Evolutionary conservation across 1,140 invertebrate species (phyloP), one percentile per base, ranked within the genome.

Genomic region (Trialeurodes vaporariorum): DNA sequence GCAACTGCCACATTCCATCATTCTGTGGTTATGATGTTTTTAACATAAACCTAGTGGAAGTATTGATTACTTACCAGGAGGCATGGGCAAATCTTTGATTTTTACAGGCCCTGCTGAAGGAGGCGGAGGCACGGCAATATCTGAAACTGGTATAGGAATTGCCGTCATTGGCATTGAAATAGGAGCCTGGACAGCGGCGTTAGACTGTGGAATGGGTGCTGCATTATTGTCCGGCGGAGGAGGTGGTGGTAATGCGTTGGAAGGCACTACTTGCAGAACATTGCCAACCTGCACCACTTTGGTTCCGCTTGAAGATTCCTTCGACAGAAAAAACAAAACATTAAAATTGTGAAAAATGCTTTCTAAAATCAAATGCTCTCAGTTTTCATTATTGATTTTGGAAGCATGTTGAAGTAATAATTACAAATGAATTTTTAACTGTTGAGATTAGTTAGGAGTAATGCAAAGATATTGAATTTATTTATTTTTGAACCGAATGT

Each of bases 251-350:
- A 59, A 9, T 2, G 25, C 22, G 17, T 40, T 34, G 23, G 69
- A 34, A 49, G 71, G 71, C 1, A 72, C 71, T 13, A 72, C 71
- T 61, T 72, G 70, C 1, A 72, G 66, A 22, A 72, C 60, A 34
- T 72, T 72, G 34, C 71, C 71, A 22, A 76, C 72, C 70, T 75
- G 71, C 62, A 75, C 67, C 66, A 75, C 67, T 70, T 70, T 59
- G 13, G 67, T 26, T 12, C 23, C n/a, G 2, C n/a, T 21, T 2
- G 1, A 17, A 21, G 61, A 63, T 5, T 59, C 34, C 1, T 25
- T 1, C 23, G 27, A 58, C 49, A 59, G 25, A 23, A 67, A 22
- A 23, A 64, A 61, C 12, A 66, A 17, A n/a, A 9, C 27, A 63
- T 22, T 24, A 24, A n/a, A n/a, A 9, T 17, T 49, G 5, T 49